Evolutionary conservation across 2,797 vertebrate species (phyloP).

Genomic region (Urocyon cinereoargenteus): DNA sequence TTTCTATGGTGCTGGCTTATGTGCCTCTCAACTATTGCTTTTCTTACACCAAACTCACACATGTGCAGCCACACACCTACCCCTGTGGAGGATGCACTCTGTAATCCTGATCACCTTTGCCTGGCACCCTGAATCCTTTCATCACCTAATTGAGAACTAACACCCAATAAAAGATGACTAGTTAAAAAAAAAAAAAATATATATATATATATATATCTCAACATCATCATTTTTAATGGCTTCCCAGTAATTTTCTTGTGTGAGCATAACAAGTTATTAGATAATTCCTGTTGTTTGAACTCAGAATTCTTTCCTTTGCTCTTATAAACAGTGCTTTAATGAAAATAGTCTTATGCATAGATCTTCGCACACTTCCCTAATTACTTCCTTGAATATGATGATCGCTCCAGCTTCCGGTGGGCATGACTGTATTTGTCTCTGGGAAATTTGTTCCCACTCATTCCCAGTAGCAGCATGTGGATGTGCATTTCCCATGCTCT

Average conservation of each 20-base stretch:
- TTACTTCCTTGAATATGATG: conserved; percentile 31
- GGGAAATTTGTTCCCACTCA: neutral
- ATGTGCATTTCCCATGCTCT: neutral
- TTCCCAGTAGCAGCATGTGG: neutral
- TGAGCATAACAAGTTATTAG: conserved; percentile 66
- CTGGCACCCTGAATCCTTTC: neutral
- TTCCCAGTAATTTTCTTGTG: conserved; percentile 59
- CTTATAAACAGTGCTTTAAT: conserved; percentile 6
- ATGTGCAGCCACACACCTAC: neutral
- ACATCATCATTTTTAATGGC: conserved; percentile 52
- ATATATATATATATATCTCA: neutral
- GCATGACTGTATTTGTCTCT: neutral
- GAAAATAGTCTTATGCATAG: neutral
- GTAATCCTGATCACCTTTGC: neutral
- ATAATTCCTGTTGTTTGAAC: conserved; percentile 55
- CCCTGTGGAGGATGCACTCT: neutral
- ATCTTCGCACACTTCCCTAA: conserved; percentile 36
- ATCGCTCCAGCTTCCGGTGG: neutral
- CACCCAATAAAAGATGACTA: neutral
- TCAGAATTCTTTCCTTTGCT: conserved; percentile 4
- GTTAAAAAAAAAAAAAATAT: neutral
- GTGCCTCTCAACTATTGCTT: neutral
- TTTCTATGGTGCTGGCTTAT: neutral
- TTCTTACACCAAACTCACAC: neutral
- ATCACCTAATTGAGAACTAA: neutral